These are phyloP conservation scores for Arctopsyche grandis DNA, from an alignment of 1,140 invertebrate species.

Conservation along the genomic window DNA sequence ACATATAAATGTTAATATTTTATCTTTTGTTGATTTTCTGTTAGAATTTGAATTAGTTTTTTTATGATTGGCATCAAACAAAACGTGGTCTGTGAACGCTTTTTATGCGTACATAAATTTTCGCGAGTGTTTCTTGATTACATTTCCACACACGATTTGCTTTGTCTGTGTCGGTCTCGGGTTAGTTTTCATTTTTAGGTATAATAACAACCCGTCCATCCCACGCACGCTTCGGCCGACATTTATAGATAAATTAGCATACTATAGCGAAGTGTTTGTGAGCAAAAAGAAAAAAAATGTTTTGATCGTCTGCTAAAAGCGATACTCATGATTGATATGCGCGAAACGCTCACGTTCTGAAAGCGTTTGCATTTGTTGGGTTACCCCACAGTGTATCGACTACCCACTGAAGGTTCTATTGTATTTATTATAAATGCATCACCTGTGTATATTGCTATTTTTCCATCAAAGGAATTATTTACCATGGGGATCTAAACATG, in stretches of 20 bases:
- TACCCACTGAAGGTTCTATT: neutral
- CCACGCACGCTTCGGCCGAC: neutral
- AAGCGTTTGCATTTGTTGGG: neutral
- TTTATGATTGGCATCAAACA: neutral
- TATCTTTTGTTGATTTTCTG: no score
- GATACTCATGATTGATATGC: conserved; percentile 1
- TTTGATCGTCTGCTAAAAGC: neutral
- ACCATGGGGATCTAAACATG: no score
- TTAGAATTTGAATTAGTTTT: no score
- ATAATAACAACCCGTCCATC: neutral
- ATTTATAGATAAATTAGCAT: conserved; percentile 1
- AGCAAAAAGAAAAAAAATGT: neutral
- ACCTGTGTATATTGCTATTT: neutral
- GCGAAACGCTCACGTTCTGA: neutral
- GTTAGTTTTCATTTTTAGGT: neutral
- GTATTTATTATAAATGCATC: neutral
- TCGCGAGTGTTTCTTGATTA: neutral
- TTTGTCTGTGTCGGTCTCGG: neutral
- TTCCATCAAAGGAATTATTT: neutral
- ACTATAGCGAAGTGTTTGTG: neutral
- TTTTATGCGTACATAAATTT: neutral
- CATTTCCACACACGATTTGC: neutral
- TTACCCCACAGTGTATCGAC: no score
- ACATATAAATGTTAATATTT: no score
- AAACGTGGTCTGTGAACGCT: no score